Base-by-base conservation (phyloP, 2,797 vertebrate genomes). In the Loris lydekkerianus region DNA sequence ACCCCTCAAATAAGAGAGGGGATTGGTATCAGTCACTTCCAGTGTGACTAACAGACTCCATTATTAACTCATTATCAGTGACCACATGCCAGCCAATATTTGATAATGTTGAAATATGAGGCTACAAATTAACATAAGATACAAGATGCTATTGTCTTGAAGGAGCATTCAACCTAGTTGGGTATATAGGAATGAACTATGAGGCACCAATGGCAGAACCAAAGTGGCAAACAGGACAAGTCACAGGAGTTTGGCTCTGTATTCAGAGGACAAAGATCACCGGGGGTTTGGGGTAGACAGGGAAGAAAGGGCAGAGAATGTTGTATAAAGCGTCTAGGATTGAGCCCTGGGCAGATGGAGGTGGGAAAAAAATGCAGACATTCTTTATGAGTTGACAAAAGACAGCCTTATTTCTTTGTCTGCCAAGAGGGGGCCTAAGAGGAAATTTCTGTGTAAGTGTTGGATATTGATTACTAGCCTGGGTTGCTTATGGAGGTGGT, bases 41-140 rank as follows among this genome's bases (percentile, higher is more conserved):
- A 53, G 21, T 72, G 34, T 63, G 43, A 73, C 34, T 70, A 61
- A n/a, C 53, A 85, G 84, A 14, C 37, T 18, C 20, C 10, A 49
- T 31, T 85, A 49, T 31, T 85, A 89, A 56, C 21, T 31, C 40
- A 27, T 60, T 65, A 85, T 40, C 3, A 34, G 9, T 69, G 31
- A 27, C 31, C 10, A 27, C 0, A 0, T 49, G 15, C 61, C 25
- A 93, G 58, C 10, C 4, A 89, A 2, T 91, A 7, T 60, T 60
- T 34, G 75, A 82, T 29, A 75, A 88, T 89, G 29, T 72, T 91
- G 58, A 93, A 94, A 89, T 63, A 63, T 56, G 46, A 43, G 11
- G 17, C 65, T 80, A 29, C 1, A 53, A 78, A 70, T 86, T 60
- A 75, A 49, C 34, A 75, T 18, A 77, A 82, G 17, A 27, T 76